A percentile compares a stretch with the other conserved stretches of the same genome.
Conservation (phyloP, 2,797 vertebrate species). For the Sebastes dallii region DNA sequence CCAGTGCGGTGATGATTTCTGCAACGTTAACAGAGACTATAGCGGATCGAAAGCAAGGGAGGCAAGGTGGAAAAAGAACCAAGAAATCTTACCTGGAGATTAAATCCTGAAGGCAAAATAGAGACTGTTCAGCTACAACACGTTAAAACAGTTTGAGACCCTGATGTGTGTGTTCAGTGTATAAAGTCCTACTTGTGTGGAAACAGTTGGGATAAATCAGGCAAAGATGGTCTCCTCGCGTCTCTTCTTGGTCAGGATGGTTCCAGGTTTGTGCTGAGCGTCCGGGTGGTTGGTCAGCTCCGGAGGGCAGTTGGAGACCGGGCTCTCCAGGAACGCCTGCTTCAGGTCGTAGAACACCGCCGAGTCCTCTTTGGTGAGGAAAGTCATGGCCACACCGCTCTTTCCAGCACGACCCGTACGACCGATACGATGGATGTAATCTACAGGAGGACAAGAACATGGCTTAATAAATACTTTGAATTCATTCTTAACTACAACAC, state of each 20-base stretch:
- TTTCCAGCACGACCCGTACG: constrained; percentile 96
- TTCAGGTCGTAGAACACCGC: constrained; percentile 97
- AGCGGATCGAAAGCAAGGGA: neutral
- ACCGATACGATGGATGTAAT: constrained; percentile 98
- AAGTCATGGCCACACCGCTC: constrained; percentile 95
- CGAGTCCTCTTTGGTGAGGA: constrained; percentile 98
- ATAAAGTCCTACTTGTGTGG: neutral
- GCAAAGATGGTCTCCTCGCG: constrained; percentile 98
- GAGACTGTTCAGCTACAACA: neutral
- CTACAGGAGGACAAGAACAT: constrained; percentile 59
- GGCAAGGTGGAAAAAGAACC: neutral
- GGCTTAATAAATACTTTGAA: neutral
- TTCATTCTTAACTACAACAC: neutral
- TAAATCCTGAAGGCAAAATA: neutral
- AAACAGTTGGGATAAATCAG: constrained; percentile 63
- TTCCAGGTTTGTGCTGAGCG: constrained; percentile 97
- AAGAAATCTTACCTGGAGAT: neutral
- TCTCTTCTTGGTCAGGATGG: constrained; percentile 99
- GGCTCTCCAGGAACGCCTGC: constrained; percentile 97
- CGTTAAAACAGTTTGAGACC: neutral
- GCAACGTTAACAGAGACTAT: neutral
- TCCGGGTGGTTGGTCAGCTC: constrained; percentile 97
- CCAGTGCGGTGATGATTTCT: neutral
- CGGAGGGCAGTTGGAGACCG: constrained; percentile 95
- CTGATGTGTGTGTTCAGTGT: neutral